A percentile compares a stretch with the other conserved stretches of the same genome.
Evolutionary conservation across 2,113 vertebrate species (phyloP).

Genomic region (Isichthys henryi): DNA sequence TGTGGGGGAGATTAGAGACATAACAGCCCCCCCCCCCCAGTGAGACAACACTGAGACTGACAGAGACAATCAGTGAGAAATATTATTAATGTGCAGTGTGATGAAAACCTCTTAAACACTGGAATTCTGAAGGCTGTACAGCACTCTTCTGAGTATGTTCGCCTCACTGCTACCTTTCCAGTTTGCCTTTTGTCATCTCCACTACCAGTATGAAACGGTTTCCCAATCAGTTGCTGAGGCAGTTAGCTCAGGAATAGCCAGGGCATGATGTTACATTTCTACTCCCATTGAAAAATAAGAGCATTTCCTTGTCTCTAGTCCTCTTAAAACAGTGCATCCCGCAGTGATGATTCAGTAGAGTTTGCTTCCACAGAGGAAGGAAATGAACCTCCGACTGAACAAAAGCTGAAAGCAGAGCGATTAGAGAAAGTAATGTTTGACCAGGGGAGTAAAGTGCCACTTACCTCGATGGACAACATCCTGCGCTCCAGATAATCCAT

Average conservation of each 20-base stretch:
- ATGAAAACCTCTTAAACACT: background rate
- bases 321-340: background rate
- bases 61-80: background rate
- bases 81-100: background rate
- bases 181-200: background rate
- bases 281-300: background rate
- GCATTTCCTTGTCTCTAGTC: background rate
- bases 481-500: slow-evolving; percentile 70
- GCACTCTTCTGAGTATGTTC: background rate
- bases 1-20: background rate
- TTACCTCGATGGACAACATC: slow-evolving; percentile 65
- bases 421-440: background rate
- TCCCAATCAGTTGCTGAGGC: background rate
- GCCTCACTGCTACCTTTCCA: background rate
- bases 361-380: background rate
- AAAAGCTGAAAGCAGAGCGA: background rate
- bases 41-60: background rate
- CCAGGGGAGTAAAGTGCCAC: slow-evolving; percentile 18
- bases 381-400: background rate
- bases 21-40: background rate
- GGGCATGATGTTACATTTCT: background rate
- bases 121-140: background rate
- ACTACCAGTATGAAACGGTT: background rate
- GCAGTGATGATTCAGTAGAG: background rate
- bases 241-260: background rate